Percentiles rank a stretch among this genome's conserved stretches.
Conservation (phyloP, 2,113 vertebrate species). For the Rhegmatorhina hoffmannsi region DNA sequence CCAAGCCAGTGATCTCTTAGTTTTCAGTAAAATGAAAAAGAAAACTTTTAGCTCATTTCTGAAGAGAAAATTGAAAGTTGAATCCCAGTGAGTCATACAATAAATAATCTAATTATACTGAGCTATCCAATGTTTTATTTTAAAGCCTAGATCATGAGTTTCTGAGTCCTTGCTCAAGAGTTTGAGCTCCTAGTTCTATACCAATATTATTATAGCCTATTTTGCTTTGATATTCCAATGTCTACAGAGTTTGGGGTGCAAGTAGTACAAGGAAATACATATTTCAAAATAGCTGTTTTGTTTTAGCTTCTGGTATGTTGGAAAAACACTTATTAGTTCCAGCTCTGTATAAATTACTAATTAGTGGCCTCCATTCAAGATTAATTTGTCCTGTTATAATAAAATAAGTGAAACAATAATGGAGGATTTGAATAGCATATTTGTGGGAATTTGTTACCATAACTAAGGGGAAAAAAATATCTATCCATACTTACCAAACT, state of each 20-base stretch:
- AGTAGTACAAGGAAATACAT: not conserved
- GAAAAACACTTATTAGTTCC: not conserved
- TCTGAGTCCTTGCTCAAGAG: not conserved
- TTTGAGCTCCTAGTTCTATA: not conserved
- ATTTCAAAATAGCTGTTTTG: not conserved
- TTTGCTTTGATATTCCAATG: not conserved
- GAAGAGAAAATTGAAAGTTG: not conserved
- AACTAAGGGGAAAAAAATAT: not conserved
- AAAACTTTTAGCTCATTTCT: not conserved
- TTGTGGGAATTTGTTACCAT: not conserved
- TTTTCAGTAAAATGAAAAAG: not conserved
- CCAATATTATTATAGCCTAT: not conserved
- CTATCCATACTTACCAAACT: constrained; percentile 26
- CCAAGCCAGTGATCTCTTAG: not conserved
- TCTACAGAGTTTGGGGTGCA: not conserved
- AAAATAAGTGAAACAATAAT: not conserved
- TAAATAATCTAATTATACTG: not conserved
- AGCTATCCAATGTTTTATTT: not conserved
- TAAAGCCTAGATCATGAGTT: not conserved
- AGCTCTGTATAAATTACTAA: not conserved
- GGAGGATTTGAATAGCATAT: not conserved
- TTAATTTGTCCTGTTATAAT: not conserved
- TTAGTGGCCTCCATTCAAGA: not conserved
- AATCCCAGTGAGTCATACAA: not conserved
- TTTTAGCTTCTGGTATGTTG: not conserved